Conservation (phyloP, 2,888 invertebrate species). For the Amaurobius ferox region DNA sequence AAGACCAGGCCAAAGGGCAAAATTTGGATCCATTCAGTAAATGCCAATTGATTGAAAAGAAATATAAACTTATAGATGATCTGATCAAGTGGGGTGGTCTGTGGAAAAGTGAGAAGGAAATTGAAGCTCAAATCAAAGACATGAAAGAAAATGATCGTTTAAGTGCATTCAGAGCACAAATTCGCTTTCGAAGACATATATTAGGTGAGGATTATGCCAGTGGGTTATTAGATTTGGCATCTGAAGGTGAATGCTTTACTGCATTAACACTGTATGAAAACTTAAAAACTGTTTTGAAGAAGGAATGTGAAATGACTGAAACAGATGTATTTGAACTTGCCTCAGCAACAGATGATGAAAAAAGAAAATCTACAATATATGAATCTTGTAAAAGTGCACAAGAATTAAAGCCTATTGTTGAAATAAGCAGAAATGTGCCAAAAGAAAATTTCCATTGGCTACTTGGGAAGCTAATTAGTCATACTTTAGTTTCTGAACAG, state of each 20-base stretch:
- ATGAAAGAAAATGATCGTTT: conserved; percentile 58
- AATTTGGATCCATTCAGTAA: conserved; percentile 21
- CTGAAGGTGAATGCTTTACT: conserved; percentile 63
- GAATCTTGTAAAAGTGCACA: conserved; percentile 43
- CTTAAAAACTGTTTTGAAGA: conserved; percentile 49
- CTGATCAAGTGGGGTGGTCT: conserved; percentile 66
- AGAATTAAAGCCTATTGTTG: conserved; percentile 34
- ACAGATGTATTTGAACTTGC: conserved; percentile 48
- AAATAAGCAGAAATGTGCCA: conserved; percentile 44
- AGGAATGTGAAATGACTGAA: conserved; percentile 49
- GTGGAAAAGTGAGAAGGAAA: conserved; percentile 69
- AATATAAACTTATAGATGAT: conserved; percentile 68
- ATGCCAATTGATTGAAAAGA: conserved; percentile 54
- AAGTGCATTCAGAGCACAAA: conserved; percentile 59
- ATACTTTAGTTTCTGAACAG: conserved; percentile 18
- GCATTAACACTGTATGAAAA: conserved; percentile 47
- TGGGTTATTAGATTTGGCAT: conserved; percentile 65
- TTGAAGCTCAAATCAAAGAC: conserved; percentile 54
- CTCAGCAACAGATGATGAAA: conserved; percentile 47
- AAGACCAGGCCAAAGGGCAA: conserved; percentile 5
- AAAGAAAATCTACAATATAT: conserved; percentile 21
- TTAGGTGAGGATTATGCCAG: conserved; percentile 52
- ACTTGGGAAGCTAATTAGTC: conserved; percentile 57
- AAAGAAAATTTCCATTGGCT: conserved; percentile 69
- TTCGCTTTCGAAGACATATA: conserved; percentile 60